phyloP scores from a whole-genome alignment of 2,888 invertebrate species.

The Lepidochrysops patricia region DNA sequence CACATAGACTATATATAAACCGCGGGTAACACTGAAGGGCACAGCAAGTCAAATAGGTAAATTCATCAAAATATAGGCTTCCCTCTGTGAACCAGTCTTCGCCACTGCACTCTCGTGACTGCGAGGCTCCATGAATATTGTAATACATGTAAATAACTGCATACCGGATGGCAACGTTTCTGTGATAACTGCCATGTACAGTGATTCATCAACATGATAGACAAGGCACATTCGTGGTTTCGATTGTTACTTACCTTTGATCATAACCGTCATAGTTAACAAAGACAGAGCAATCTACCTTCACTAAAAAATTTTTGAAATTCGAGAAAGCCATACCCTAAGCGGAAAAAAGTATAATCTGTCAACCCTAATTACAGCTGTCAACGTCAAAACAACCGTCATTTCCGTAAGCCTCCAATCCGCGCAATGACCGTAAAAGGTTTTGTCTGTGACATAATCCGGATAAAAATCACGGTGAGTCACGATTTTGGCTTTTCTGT shows the following conservation, averaged over 20 bases:
- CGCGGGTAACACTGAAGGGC: too few relatives aligned
- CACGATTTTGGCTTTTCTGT: constrained; percentile 16
- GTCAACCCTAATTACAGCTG: constrained; percentile 3
- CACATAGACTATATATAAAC: too few relatives aligned
- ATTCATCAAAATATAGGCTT: too few relatives aligned
- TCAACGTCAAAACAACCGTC: constrained; percentile 8
- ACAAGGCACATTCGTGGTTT: too few relatives aligned
- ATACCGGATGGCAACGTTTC: background rate
- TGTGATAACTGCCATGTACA: background rate
- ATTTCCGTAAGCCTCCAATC: constrained; percentile 12
- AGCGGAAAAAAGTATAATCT: background rate
- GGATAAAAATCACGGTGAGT: constrained; percentile 23
- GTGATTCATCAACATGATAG: too few relatives aligned
- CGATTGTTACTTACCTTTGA: too few relatives aligned
- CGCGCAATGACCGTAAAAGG: constrained; percentile 43
- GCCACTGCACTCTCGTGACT: too few relatives aligned
- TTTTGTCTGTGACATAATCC: constrained; percentile 37
- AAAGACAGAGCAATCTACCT: too few relatives aligned
- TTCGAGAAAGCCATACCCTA: background rate
- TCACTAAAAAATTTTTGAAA: background rate
- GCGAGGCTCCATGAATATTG: background rate
- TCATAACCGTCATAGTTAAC: too few relatives aligned
- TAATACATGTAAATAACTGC: background rate
- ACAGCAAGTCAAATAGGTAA: too few relatives aligned
- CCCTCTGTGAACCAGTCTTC: too few relatives aligned